These are phyloP conservation scores for Micromussa lordhowensis DNA, from an alignment of 92 coral and sea anemone species.

Conservation along the genomic window DNA sequence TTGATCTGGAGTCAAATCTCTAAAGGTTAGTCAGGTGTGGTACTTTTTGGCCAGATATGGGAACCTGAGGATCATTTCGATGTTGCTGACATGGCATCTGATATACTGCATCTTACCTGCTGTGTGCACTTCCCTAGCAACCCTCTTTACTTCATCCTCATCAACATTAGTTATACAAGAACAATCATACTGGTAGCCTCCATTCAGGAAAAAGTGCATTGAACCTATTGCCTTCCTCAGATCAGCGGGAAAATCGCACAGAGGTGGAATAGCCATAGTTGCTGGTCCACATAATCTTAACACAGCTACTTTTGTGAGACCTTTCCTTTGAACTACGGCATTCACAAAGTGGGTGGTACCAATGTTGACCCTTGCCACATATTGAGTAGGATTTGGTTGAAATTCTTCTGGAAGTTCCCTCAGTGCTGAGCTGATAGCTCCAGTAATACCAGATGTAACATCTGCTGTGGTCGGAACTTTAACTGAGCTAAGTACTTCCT, in stretches of 20 bases:
- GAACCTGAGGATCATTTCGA: no score
- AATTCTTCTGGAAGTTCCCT: slow-evolving; percentile 62
- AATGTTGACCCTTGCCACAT: slow-evolving; percentile 82
- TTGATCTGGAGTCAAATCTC: no score
- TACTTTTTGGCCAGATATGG: no score
- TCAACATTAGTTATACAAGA: slow-evolving; percentile 65
- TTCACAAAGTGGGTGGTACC: slow-evolving; percentile 98
- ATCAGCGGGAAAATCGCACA: slow-evolving; percentile 90
- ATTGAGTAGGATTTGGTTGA: slow-evolving; percentile 60
- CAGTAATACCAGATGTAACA: slow-evolving; percentile 81
- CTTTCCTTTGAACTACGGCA: slow-evolving; percentile 89
- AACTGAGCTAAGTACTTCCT: slow-evolving; percentile 69
- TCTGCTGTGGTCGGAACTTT: slow-evolving; percentile 88
- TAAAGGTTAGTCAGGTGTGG: no score
- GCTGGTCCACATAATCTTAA: slow-evolving; percentile 95
- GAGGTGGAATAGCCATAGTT: slow-evolving; percentile 82
- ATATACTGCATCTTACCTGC: slow-evolving; percentile 52
- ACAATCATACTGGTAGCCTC: slow-evolving; percentile 85
- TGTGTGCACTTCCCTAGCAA: slow-evolving; percentile 60
- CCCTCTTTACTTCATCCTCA: slow-evolving; percentile 70
- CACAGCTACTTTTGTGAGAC: slow-evolving; percentile 80
- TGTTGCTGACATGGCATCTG: background rate
- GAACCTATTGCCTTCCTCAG: slow-evolving; percentile 72
- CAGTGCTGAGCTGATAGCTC: slow-evolving; percentile 76
- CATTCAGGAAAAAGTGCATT: slow-evolving; percentile 78